Percentiles rank a stretch among this genome's conserved stretches.
Conservation (phyloP, 2,113 vertebrate species). For the Pangasianodon hypophthalmus region DNA sequence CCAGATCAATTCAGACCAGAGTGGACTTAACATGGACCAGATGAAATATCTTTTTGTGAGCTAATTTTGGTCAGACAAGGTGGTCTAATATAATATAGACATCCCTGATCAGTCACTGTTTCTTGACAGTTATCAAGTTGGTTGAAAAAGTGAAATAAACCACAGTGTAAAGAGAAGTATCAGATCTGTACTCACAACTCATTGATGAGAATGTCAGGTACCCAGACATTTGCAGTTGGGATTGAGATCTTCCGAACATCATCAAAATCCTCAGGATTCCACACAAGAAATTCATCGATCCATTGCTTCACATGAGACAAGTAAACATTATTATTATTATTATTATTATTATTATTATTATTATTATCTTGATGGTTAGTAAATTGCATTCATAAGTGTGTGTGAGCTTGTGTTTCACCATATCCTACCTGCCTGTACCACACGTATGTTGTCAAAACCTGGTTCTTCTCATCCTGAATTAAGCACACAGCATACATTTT, state of each 20-base stretch:
- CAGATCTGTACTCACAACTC: constrained; percentile 85
- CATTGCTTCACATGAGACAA: constrained; percentile 76
- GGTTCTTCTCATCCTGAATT: constrained; percentile 94
- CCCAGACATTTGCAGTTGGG: constrained; percentile 87
- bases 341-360: not conserved
- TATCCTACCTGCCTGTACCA: constrained; percentile 94
- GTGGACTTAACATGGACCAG: not conserved
- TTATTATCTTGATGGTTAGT: not conserved
- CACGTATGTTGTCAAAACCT: constrained; percentile 94
- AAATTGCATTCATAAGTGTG: not conserved
- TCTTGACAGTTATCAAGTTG: not conserved
- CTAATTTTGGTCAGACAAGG: not conserved
- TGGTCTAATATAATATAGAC: not conserved
- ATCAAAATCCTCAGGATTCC: constrained; percentile 87
- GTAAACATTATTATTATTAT: not conserved
- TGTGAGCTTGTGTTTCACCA: not conserved
- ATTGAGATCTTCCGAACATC: constrained; percentile 88
- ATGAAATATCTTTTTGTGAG: not conserved
- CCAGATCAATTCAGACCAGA: not conserved
- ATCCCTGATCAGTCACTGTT: not conserved
- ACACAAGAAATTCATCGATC: constrained; percentile 92
- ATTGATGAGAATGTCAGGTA: constrained; percentile 96
- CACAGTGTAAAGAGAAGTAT: not conserved
- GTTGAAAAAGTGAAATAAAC: not conserved
- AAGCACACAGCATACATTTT: not conserved